A percentile compares a stretch with the other conserved stretches of the same genome.
Conservation (phyloP, 2,797 vertebrate genomes). For the Sebastes oblongus region DNA sequence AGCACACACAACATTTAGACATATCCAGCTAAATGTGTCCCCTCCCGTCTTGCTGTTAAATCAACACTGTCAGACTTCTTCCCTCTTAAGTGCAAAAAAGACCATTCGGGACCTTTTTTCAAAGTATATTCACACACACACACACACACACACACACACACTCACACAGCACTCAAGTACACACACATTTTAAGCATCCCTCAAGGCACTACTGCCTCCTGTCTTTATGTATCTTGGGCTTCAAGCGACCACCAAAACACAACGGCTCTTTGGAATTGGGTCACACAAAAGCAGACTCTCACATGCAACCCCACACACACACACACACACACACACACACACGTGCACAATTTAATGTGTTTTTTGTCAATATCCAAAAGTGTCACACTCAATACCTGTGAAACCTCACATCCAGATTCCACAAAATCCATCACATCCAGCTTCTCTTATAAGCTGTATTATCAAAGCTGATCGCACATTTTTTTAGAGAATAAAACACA, state of each 20-base stretch:
- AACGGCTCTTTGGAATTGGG: constrained; percentile 58
- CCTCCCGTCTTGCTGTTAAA: background rate
- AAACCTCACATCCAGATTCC: background rate
- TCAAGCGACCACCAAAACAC: constrained; percentile 49
- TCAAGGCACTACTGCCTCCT: constrained; percentile 42
- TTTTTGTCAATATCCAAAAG: background rate
- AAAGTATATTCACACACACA: background rate
- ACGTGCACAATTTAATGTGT: background rate
- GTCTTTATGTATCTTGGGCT: constrained; percentile 45
- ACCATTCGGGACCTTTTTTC: constrained; percentile 13
- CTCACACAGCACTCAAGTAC: constrained; percentile 17
- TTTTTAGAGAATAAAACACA: background rate
- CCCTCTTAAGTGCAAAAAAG: constrained; percentile 5
- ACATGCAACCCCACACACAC: background rate
- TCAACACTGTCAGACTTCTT: constrained; percentile 1
- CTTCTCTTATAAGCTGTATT: background rate
- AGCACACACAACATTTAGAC: background rate
- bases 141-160: background rate
- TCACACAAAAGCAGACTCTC: constrained; percentile 61
- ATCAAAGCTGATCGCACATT: background rate
- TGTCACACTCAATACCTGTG: background rate
- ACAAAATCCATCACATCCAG: background rate
- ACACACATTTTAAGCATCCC: constrained; percentile 46
- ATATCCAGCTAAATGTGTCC: background rate
- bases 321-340: background rate